Evolutionary conservation across 2,888 invertebrate species (phyloP).

Genomic region (Chrysina gloriosa): DNA sequence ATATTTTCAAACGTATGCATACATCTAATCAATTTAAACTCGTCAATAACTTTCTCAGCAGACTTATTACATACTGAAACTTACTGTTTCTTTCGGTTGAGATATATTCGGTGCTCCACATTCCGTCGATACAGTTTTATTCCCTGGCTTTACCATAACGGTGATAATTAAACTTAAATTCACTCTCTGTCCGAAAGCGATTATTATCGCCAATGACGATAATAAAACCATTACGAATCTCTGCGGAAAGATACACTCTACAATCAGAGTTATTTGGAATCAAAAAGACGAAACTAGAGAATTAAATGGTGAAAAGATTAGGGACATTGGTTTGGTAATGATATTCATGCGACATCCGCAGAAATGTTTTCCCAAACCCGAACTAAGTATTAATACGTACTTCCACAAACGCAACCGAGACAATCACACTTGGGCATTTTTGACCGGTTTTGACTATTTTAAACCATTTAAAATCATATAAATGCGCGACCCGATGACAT

Average conservation of each 20-base stretch:
- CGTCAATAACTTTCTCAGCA: too few relatives aligned
- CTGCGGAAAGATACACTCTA: constrained; percentile 38
- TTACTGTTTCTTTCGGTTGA: not conserved
- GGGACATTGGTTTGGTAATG: too few relatives aligned
- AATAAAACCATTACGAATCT: constrained; percentile 37
- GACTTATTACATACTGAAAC: too few relatives aligned
- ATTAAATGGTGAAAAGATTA: not conserved
- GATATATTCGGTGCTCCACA: constrained; percentile 7
- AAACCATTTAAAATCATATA: not conserved
- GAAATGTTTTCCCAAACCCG: too few relatives aligned
- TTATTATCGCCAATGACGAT: constrained; percentile 9
- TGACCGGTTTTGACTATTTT: too few relatives aligned
- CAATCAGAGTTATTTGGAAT: too few relatives aligned
- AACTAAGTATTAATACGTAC: constrained; percentile 16
- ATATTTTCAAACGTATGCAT: too few relatives aligned
- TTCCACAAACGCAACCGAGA: constrained; percentile 24
- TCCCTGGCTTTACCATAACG: constrained; percentile 32
- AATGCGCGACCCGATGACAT: not conserved
- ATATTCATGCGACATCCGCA: too few relatives aligned
- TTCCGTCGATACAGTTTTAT: constrained; percentile 1
- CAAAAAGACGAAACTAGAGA: too few relatives aligned
- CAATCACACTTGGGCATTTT: too few relatives aligned
- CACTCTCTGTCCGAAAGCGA: constrained; percentile 38
- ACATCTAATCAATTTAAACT: too few relatives aligned
- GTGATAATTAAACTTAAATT: constrained; percentile 40